Conservation (phyloP, 2,888 invertebrate species). For the Digitonthophagus gazella region DNA sequence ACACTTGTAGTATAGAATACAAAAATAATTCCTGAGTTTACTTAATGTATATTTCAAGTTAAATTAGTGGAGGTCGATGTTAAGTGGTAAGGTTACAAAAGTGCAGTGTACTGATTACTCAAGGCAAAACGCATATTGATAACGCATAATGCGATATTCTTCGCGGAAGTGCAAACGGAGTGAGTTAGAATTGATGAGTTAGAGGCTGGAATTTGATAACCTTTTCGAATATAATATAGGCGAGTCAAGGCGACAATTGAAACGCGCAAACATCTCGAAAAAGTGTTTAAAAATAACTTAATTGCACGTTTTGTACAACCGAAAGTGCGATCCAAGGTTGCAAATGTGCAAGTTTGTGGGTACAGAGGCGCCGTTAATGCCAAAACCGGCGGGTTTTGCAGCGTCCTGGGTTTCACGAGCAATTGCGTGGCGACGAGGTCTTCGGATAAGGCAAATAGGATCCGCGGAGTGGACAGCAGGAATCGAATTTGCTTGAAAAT, state of each 20-base stretch:
- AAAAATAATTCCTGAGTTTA: no score
- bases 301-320: background rate
- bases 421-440: background rate
- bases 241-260: background rate
- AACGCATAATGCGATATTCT: background rate
- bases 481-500: constrained; percentile 12
- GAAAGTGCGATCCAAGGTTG: background rate
- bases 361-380: background rate
- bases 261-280: background rate
- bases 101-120: background rate
- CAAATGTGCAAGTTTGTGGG: background rate
- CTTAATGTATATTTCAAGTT: no score
- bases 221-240: background rate
- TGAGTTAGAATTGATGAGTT: background rate
- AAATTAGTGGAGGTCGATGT: no score
- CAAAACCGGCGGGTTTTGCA: background rate
- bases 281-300: background rate
- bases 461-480: constrained; percentile 1
- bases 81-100: background rate
- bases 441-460: constrained; percentile 14
- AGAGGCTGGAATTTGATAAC: background rate
- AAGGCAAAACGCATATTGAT: background rate
- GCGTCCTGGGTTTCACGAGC: background rate
- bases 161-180: background rate
- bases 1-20: no score